Evolutionary conservation across 2,888 invertebrate genomes (phyloP).

Genomic region (Andrena marginata): DNA sequence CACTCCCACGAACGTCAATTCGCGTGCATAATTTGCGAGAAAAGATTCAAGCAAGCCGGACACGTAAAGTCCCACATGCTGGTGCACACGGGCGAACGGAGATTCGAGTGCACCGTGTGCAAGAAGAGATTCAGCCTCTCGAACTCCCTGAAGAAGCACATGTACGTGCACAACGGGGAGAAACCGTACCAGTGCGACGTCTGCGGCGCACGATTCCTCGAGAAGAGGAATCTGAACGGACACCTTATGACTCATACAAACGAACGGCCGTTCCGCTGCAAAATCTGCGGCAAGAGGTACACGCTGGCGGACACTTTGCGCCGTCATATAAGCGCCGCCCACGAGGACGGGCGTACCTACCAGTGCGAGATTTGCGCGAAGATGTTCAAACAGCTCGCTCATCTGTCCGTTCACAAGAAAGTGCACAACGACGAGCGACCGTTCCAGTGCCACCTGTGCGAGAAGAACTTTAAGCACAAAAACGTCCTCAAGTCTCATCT

Average conservation of each 20-base stretch:
- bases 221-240: slow-evolving; percentile 78
- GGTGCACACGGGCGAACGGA: slow-evolving; percentile 86
- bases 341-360: slow-evolving; percentile 79
- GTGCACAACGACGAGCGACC: slow-evolving; percentile 86
- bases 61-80: slow-evolving; percentile 85
- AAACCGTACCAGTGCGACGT: slow-evolving; percentile 81
- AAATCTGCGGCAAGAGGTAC: slow-evolving; percentile 79
- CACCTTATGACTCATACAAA: slow-evolving; percentile 80
- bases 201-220: slow-evolving; percentile 78
- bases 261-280: slow-evolving; percentile 78
- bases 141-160: slow-evolving; percentile 84
- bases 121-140: slow-evolving; percentile 86
- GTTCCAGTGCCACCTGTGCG: slow-evolving; percentile 86
- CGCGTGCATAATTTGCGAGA: slow-evolving; percentile 86
- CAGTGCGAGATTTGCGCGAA: slow-evolving; percentile 82
- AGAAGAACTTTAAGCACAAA: slow-evolving; percentile 86
- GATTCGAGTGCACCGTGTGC: slow-evolving; percentile 86
- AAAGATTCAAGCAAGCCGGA: slow-evolving; percentile 85
- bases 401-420: slow-evolving; percentile 82
- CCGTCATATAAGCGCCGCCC: slow-evolving; percentile 78
- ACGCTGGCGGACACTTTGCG: slow-evolving; percentile 79
- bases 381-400: slow-evolving; percentile 81
- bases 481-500: slow-evolving; percentile 86
- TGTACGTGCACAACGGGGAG: slow-evolving; percentile 84
- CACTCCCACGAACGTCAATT: slow-evolving; percentile 84